These are phyloP conservation scores for Passer montanus DNA, from an alignment of 2,113 vertebrate genomes.

Conservation along the genomic window DNA sequence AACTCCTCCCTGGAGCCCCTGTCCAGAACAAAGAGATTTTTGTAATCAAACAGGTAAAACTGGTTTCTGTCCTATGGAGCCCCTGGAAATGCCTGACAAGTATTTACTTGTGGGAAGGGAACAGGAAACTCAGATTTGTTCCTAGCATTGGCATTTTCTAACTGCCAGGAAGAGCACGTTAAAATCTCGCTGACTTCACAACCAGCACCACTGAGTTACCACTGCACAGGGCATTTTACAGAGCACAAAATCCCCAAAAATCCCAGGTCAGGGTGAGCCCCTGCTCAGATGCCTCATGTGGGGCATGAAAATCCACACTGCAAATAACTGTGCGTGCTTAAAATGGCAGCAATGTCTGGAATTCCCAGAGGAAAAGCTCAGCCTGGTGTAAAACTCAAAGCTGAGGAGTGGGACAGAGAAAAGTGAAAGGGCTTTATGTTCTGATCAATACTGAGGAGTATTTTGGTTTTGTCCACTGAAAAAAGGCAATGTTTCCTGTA, in stretches of 20 bases:
- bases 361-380: not conserved
- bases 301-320: not conserved
- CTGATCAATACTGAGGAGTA: not conserved
- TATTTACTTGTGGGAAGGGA: not conserved
- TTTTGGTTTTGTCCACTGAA: not conserved
- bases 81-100: not conserved
- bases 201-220: not conserved
- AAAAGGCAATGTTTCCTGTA: not conserved
- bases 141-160: not conserved
- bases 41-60: not conserved
- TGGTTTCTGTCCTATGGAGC: not conserved
- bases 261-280: not conserved
- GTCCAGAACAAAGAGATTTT: not conserved
- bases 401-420: not conserved
- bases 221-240: fast-evolving
- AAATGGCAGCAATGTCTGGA: not conserved
- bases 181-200: not conserved
- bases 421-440: not conserved
- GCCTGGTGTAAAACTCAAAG: not conserved
- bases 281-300: not conserved
- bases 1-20: not conserved
- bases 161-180: not conserved
- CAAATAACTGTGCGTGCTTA: fast-evolving
- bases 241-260: not conserved
- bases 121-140: not conserved